Base-by-base conservation (phyloP, 2,113 vertebrate species). In the Osmerus mordax region DNA sequence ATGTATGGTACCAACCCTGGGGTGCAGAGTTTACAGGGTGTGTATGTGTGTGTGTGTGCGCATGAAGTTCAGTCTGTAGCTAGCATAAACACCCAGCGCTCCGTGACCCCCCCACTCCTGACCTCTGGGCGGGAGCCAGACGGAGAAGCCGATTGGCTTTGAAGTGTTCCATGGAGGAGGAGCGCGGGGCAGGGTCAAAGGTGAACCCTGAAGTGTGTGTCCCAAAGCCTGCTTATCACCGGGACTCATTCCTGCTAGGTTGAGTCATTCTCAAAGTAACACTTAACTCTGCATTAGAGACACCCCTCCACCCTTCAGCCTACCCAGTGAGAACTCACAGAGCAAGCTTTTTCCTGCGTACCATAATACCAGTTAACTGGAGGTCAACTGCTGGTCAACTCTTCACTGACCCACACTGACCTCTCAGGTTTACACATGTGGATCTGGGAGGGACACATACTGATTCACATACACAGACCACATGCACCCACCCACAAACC, bases 131-230 rank as follows among this genome's bases (percentile, higher is more conserved):
- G 81, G 53, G 71, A 85, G 78, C 83, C 81, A 84, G 80, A 74
- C 72, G 8, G 65, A 75, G 70, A 67, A 76, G 69, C 73, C 70
- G 79, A 79, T 77, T 76, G 73, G 69, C 88, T 92, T 91, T 92
- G 90, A 92, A 90, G 90, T 86, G 80, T 66, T 86, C 65, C 41
- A 72, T 53, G 73, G 83, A 76, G 83, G 70, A 67, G 28, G 25
- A 32, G 56, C 5, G 32, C 21, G 54, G 61, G 12, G 23, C 23
- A 11, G 63, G 77, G 76, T 87, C 86, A 87, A 56, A 87, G 83
- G 82, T 86, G 68, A 84, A 75, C 29, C 70, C 68, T 76, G 74
- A 81, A 80, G 82, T 81, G 80, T 80, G 82, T 83, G 74, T 65
- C 68, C 71, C 79, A 69, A 74, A 76, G 67, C 77, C 73, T 72